phyloP scores from a whole-genome alignment of 2,888 invertebrate species.

The Leptothorax acervorum region DNA sequence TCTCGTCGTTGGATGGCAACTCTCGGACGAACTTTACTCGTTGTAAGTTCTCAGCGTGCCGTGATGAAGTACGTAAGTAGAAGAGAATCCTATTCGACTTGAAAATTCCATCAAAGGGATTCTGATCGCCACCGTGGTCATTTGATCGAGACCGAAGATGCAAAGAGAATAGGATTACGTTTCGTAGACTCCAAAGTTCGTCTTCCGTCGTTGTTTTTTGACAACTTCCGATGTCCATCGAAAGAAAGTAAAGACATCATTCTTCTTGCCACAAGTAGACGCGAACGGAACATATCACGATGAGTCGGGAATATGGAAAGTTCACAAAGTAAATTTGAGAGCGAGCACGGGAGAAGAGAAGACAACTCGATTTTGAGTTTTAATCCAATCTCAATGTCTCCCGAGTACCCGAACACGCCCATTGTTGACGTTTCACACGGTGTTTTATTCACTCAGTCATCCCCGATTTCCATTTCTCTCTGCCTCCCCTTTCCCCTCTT shows the following conservation, averaged over 20 bases:
- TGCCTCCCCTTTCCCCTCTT: not conserved
- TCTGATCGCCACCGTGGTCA: slow-evolving; percentile 30
- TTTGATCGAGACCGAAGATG: slow-evolving; percentile 14
- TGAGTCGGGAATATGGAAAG: slow-evolving; percentile 75
- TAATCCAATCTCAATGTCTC: slow-evolving; percentile 78
- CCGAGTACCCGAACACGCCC: slow-evolving; percentile 49
- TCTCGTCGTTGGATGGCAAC: not conserved
- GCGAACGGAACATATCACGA: slow-evolving; percentile 40
- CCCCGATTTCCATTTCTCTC: slow-evolving; percentile 51
- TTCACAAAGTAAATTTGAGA: slow-evolving; percentile 82
- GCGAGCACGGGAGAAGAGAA: slow-evolving; percentile 67
- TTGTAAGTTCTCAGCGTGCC: slow-evolving; percentile 30
- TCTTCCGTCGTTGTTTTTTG: not conserved
- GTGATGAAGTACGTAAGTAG: slow-evolving; percentile 21
- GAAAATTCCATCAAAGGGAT: slow-evolving; percentile 49
- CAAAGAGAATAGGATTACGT: slow-evolving; percentile 31
- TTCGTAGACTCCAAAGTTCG: not conserved
- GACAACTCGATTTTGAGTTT: slow-evolving; percentile 82
- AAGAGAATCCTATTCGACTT: slow-evolving; percentile 39
- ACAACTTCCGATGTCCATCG: slow-evolving; percentile 17
- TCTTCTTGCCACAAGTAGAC: not conserved
- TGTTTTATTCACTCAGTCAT: slow-evolving; percentile 41
- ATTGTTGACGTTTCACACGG: slow-evolving; percentile 58
- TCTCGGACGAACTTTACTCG: slow-evolving; percentile 30
- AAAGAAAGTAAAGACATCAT: slow-evolving; percentile 30